Evolutionary conservation across 2,113 vertebrate species (phyloP).

Genomic region (Hippocampus barbouri): DNA sequence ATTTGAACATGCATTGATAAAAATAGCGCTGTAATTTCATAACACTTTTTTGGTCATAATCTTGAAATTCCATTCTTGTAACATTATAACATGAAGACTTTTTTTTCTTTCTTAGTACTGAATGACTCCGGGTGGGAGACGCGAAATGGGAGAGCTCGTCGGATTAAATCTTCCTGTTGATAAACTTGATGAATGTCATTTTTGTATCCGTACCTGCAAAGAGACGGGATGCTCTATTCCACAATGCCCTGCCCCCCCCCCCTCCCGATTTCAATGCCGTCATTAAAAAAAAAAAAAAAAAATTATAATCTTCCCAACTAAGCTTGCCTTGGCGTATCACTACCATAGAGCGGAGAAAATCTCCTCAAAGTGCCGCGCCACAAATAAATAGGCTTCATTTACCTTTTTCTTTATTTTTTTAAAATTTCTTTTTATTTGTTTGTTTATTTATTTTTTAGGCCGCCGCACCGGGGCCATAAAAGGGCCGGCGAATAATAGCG

Average conservation of each 20-base stretch:
- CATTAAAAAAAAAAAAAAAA: conserved; percentile 69
- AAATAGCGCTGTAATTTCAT: neutral
- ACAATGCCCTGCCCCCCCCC: conserved; percentile 63
- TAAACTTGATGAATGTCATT: conserved; percentile 73
- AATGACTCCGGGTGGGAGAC: conserved; percentile 46
- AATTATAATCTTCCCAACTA: conserved; percentile 72
- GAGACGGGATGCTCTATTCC: conserved; percentile 66
- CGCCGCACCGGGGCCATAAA: conserved; percentile 47
- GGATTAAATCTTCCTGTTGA: conserved; percentile 71
- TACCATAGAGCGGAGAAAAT: conserved; percentile 67
- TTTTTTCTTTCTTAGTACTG: conserved; percentile 31
- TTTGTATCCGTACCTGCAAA: conserved; percentile 62
- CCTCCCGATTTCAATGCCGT: conserved; percentile 63
- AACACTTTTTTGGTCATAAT: neutral
- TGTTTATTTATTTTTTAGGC: neutral
- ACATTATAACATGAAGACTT: no score
- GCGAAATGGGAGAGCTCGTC: conserved; percentile 46
- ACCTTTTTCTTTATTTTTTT: conserved; percentile 9
- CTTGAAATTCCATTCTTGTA: no score
- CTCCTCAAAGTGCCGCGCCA: conserved; percentile 67
- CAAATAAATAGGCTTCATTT: conserved; percentile 72
- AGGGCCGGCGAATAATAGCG: conserved; percentile 65
- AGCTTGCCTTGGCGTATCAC: conserved; percentile 67
- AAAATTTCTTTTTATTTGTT: neutral
- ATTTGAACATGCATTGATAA: no score